These are phyloP conservation scores for Leptogaster cylindrica DNA, from an alignment of 2,888 invertebrate genomes.

Conservation along the genomic window DNA sequence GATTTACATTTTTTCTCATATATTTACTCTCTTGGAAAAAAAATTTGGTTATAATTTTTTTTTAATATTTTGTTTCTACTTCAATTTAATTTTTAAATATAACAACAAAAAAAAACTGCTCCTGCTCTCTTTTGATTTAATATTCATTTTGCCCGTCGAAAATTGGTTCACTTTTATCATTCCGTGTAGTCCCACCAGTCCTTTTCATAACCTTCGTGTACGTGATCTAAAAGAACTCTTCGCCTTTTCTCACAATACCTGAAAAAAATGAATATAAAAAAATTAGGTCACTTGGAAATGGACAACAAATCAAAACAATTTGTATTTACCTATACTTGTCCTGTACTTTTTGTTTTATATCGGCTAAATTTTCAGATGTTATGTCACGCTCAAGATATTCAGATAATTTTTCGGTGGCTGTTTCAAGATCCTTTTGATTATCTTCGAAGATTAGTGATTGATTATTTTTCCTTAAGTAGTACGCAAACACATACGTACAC, in stretches of 20 bases:
- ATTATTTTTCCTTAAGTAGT: slow-evolving; percentile 97
- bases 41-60: slow-evolving; percentile 38
- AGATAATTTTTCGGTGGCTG: slow-evolving; percentile 95
- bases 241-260: slow-evolving; percentile 98
- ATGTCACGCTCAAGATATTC: slow-evolving; percentile 98
- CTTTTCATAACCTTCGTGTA: slow-evolving; percentile 98
- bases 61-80: slow-evolving; percentile 3
- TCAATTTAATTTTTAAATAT: slow-evolving; percentile 12
- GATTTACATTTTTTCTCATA: background rate
- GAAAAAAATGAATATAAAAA: slow-evolving; percentile 53
- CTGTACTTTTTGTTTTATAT: slow-evolving; percentile 98
- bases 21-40: slow-evolving; percentile 20
- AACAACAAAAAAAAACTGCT: slow-evolving; percentile 30
- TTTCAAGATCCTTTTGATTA: slow-evolving; percentile 97
- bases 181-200: slow-evolving; percentile 98
- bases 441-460: slow-evolving; percentile 99
- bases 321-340: slow-evolving; percentile 87
- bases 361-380: slow-evolving; percentile 94
- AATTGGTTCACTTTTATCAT: slow-evolving; percentile 60
- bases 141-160: background rate
- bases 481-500: slow-evolving; percentile 99
- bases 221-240: slow-evolving; percentile 94
- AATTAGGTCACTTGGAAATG: too few relatives aligned
- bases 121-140: background rate
- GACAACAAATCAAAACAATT: background rate